A percentile compares a stretch with the other conserved stretches of the same genome.
Conservation (phyloP, 2,888 invertebrate species). For the Meteorus cinctellus region DNA sequence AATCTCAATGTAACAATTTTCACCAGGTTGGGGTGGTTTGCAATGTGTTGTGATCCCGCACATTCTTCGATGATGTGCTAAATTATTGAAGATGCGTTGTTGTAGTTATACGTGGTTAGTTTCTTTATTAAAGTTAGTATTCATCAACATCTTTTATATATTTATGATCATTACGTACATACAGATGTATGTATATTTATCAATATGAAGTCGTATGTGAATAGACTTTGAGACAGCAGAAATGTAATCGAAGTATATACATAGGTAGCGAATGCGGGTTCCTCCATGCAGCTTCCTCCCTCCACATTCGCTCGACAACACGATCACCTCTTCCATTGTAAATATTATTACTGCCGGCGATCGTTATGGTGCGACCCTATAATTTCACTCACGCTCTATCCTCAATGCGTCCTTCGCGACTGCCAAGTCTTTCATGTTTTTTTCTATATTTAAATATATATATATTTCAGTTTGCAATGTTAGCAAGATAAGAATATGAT, state of each 20-base stretch:
- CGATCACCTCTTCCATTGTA: slow-evolving; percentile 25
- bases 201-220: background rate
- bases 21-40: no score
- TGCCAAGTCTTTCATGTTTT: slow-evolving; percentile 17
- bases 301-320: slow-evolving; percentile 21
- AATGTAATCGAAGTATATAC: background rate
- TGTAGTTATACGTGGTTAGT: background rate
- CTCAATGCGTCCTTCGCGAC: slow-evolving; percentile 23
- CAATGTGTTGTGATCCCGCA: no score
- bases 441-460: background rate
- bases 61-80: no score
- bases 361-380: slow-evolving; percentile 34
- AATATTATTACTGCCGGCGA: slow-evolving; percentile 28
- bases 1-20: no score
- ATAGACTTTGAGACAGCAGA: slow-evolving; percentile 5
- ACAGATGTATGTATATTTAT: background rate
- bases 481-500: background rate
- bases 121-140: background rate
- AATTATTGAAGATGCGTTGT: no score
- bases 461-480: background rate
- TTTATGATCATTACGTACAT: background rate
- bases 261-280: slow-evolving; percentile 7
- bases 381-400: slow-evolving; percentile 34
- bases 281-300: background rate
- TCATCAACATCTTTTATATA: background rate